phyloP scores from a whole-genome alignment of 2,113 vertebrate genomes.

The Canis aureus region DNA sequence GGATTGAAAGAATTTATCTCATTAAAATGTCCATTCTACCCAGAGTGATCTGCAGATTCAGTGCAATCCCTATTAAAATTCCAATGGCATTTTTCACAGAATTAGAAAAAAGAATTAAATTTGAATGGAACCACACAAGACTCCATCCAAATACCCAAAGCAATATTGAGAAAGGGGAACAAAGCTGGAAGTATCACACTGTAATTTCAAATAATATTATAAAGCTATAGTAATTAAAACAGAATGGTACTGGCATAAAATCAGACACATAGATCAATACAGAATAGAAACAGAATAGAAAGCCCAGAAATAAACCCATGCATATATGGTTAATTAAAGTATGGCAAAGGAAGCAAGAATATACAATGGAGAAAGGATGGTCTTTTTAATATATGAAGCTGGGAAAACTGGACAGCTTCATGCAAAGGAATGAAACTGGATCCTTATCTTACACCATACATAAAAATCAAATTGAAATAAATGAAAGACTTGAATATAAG shows the following conservation, averaged over 20 bases:
- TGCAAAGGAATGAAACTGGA: neutral
- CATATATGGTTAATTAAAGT: neutral
- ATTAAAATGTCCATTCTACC: neutral
- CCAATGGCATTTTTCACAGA: neutral
- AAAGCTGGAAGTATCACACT: neutral
- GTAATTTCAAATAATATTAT: neutral
- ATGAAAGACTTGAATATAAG: neutral
- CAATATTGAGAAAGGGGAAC: neutral
- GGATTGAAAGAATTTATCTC: neutral
- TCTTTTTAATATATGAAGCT: neutral
- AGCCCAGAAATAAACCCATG: neutral
- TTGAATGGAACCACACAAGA: neutral
- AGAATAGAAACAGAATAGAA: neutral
- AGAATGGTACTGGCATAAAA: neutral
- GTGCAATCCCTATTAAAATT: neutral
- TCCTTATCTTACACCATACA: neutral
- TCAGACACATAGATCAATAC: neutral
- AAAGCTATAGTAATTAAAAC: neutral
- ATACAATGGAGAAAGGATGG: neutral
- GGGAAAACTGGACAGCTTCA: neutral
- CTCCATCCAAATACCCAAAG: neutral
- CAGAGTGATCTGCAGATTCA: neutral
- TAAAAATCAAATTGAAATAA: neutral
- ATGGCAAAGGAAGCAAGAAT: neutral
- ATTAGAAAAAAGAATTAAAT: neutral